These are phyloP conservation scores for Rhinichthys osculus DNA, from an alignment of 2,797 vertebrate species.

Conservation along the genomic window DNA sequence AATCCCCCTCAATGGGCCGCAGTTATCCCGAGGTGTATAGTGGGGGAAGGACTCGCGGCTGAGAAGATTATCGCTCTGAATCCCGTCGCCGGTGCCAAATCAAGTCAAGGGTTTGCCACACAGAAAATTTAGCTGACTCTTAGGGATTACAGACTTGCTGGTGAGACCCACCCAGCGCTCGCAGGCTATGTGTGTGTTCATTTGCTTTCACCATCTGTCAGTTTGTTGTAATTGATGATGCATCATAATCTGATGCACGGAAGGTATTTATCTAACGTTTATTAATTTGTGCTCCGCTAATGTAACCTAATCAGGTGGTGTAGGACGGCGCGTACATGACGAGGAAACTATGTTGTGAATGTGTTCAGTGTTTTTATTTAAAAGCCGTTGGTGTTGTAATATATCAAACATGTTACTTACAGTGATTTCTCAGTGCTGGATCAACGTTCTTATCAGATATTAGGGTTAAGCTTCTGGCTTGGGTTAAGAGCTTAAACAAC, in stretches of 20 bases:
- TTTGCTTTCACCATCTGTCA: constrained; percentile 77
- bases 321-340: neutral
- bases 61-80: constrained; percentile 18
- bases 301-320: constrained; percentile 48
- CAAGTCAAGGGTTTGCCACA: constrained; percentile 20
- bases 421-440: neutral
- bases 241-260: constrained; percentile 73
- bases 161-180: constrained; percentile 62
- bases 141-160: constrained; percentile 43
- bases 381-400: neutral
- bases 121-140: constrained; percentile 10
- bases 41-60: neutral
- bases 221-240: constrained; percentile 76
- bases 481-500: neutral
- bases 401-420: constrained; percentile 21
- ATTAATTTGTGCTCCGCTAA: constrained; percentile 37
- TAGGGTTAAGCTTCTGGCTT: constrained; percentile 13
- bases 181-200: constrained; percentile 71
- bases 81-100: constrained; percentile 20
- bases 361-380: neutral
- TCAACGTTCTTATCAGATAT: neutral
- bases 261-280: constrained; percentile 42
- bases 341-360: neutral
- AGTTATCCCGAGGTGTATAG: neutral
- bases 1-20: neutral